These are phyloP conservation scores for Xanthostigma xanthostigma DNA, from an alignment of 2,888 invertebrate genomes.

Conservation along the genomic window DNA sequence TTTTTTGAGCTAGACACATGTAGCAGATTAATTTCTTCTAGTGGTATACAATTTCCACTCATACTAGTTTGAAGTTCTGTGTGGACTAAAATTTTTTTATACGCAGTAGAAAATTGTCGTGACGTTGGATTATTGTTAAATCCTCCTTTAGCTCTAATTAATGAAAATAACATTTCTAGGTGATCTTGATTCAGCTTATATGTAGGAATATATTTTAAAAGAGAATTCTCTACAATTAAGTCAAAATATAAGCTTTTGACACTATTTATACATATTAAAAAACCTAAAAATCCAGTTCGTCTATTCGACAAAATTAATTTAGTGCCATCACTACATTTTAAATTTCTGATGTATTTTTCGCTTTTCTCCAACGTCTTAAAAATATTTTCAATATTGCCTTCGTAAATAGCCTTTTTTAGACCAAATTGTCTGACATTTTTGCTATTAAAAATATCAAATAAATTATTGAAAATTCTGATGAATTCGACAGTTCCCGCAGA, in stretches of 20 bases:
- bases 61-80: conserved; percentile 6
- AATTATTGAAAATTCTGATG: conserved; percentile 12
- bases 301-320: neutral
- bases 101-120: conserved; percentile 12
- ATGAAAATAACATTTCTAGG: conserved; percentile 13
- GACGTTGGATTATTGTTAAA: conserved; percentile 14
- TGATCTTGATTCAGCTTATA: conserved; percentile 15
- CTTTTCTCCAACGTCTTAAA: neutral
- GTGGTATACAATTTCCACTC: conserved; percentile 12
- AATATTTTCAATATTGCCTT: conserved; percentile 3
- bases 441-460: conserved; percentile 16
- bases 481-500: conserved; percentile 12
- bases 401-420: conserved; percentile 9
- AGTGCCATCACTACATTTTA: neutral
- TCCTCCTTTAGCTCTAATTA: conserved; percentile 10
- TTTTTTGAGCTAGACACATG: no score
- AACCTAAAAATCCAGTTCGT: conserved; percentile 10
- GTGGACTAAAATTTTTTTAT: conserved; percentile 13
- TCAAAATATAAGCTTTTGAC: neutral
- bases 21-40: conserved; percentile 9
- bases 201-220: conserved; percentile 9
- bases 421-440: conserved; percentile 9
- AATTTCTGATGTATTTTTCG: conserved; percentile 1
- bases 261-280: conserved; percentile 7
- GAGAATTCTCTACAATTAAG: no score